These are phyloP conservation scores for Piaya cayana DNA, from an alignment of 2,113 vertebrate genomes.

Conservation along the genomic window DNA sequence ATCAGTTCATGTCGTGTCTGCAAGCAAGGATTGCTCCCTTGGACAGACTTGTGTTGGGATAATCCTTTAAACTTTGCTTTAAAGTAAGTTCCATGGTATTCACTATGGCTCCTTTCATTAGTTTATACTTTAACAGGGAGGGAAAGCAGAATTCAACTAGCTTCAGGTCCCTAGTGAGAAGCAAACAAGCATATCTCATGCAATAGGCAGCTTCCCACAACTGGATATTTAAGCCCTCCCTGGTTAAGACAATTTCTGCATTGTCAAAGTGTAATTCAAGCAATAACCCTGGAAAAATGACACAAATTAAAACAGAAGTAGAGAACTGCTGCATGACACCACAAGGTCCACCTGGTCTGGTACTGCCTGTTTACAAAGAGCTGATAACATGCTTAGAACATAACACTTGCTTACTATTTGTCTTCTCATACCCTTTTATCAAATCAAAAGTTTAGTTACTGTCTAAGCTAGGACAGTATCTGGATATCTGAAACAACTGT, in stretches of 20 bases:
- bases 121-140: neutral
- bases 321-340: neutral
- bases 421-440: neutral
- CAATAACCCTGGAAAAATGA: neutral
- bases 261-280: neutral
- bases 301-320: neutral
- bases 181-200: neutral
- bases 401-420: rapidly evolving
- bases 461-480: neutral
- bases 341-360: neutral
- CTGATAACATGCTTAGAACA: neutral
- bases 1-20: neutral
- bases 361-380: neutral
- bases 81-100: neutral
- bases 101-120: neutral
- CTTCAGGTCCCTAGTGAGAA: neutral
- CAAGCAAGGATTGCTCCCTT: neutral
- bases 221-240: neutral
- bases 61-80: neutral
- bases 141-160: neutral
- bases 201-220: neutral
- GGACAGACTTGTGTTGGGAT: neutral
- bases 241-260: neutral
- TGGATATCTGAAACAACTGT: neutral
- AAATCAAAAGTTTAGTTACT: neutral